These are phyloP conservation scores for Andrena chrysosceles DNA, from an alignment of 2,888 invertebrate genomes.

Conservation along the genomic window DNA sequence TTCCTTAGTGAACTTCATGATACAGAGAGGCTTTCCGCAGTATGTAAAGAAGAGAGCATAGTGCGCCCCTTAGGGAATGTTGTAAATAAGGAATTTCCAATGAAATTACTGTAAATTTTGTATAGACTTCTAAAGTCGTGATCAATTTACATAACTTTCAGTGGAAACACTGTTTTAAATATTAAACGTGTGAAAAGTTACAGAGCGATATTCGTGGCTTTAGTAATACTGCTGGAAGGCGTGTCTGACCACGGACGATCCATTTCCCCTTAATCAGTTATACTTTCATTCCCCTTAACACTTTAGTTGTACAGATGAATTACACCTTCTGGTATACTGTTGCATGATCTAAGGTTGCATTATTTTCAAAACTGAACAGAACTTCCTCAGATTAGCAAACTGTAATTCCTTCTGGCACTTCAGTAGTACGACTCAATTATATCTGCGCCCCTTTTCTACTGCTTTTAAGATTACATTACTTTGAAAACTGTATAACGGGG, in stretches of 20 bases:
- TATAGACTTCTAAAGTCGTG: no score
- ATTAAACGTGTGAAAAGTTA: neutral
- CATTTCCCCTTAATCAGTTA: neutral
- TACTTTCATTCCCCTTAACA: neutral
- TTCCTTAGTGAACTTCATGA: no score
- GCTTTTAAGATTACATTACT: no score
- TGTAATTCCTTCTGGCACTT: neutral
- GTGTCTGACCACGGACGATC: neutral
- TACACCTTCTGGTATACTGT: neutral
- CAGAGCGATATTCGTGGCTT: neutral
- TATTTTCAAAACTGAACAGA: no score
- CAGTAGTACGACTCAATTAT: constrained; percentile 1
- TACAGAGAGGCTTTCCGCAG: no score
- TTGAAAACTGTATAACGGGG: no score
- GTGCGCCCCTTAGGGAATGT: no score
- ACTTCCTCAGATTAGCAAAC: no score
- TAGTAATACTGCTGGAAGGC: neutral
- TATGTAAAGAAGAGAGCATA: no score
- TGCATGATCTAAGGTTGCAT: no score
- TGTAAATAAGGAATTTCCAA: no score
- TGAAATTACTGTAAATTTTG: no score
- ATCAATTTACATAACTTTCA: neutral
- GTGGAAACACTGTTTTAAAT: neutral
- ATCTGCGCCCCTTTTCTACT: neutral
- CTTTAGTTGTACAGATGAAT: neutral